Evolutionary conservation across 2,888 invertebrate genomes (phyloP), one percentile per base, ranked within the genome.

Genomic region (Eledona agricola): DNA sequence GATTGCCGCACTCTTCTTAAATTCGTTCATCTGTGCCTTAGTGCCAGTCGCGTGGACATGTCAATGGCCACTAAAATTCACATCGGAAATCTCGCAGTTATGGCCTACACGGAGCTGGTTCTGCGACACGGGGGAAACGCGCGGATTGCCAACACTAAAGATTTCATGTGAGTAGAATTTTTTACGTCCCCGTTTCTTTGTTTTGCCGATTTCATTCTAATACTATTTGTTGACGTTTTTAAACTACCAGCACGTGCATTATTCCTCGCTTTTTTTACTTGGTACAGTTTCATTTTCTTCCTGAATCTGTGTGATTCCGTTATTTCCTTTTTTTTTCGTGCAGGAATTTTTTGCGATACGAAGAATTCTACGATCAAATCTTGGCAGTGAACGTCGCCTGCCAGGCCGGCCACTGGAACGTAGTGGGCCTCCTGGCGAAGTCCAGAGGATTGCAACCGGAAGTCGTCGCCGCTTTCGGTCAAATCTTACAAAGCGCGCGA

Each of bases 351-450:
- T 72, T 85, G 57, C 78, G 80, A 34, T 79, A 79, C 50, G 85
- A 85, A 72, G 80, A 80, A 55, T 82, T 81, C 69, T 86, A 85
- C 64, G 85, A 86, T 65, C 85, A 86, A 72, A 77, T 81, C 26
- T 71, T 82, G 62, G 85, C 85, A 4, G 80, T 86, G 34, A 82
- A 81, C 64, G 79, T 87, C 11, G 79, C 85, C 4, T 82, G 84
- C 47, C 83, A 85, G 65, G 82, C 83, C 17, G 81, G 82, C 19
- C 77, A 85, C 40, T 84, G 83, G 80, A 80, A 81, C 57, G 76
- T 85, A 23, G 74, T 87, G 10, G 67, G 68, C 6, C 59, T 77
- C 2, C 59, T 86, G 58, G 81, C 76, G 4, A 74, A 71, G 59
- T 65, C 70, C 1, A 76, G 83, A 60, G 83, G 84, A 40, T 71